Evolutionary conservation across 2,113 vertebrate genomes (phyloP), one percentile per base, ranked within the genome.

Genomic region (Bucco capensis): DNA sequence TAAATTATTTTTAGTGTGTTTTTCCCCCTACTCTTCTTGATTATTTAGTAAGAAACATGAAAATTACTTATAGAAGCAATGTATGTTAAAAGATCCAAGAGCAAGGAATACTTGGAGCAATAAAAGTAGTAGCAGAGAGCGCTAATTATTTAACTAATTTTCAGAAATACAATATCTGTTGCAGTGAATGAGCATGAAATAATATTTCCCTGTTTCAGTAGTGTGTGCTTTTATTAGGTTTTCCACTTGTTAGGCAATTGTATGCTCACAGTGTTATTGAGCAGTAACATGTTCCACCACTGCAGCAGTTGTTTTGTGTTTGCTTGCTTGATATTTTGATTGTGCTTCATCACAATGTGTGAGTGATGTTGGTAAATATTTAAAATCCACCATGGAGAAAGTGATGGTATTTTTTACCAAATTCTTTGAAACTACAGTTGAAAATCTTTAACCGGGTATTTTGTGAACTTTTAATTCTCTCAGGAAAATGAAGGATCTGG

Each of bases 121-220:
- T 58, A 37, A 13, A 64, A 69, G 3, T 7, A 79, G 50, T 19
- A 57, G 62, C 51, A 79, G 46, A 76, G 33, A 73, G 44, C 12
- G 9, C 73, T 83, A 64, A 65, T 91, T 93, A 80, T 90, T 94
- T 54, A 89, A 64, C 37, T 65, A 51, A 78, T 69, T 46, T 33
- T 58, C 28, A 33, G 13, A 23, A 42, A 40, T 37, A 56, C 50
- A 57, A 8, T 88, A 15, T 56, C 38, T 81, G 2, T 47, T 84
- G 54, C 46, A 58, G 42, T 71, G 70, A 94, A 83, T 3, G 23
- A 58, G 40, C 18, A 38, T 30, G n/a, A 46, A 78, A 57, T 15
- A 5, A 49, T 51, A 21, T 40, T 94, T 91, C 75, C 37, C 78
- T 82, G 10, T 49, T 83, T 22, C n/a, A 31, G 1, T 35, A 47